These are phyloP conservation scores for Hecatera dysodea DNA, from an alignment of 2,888 invertebrate species.

Conservation along the genomic window DNA sequence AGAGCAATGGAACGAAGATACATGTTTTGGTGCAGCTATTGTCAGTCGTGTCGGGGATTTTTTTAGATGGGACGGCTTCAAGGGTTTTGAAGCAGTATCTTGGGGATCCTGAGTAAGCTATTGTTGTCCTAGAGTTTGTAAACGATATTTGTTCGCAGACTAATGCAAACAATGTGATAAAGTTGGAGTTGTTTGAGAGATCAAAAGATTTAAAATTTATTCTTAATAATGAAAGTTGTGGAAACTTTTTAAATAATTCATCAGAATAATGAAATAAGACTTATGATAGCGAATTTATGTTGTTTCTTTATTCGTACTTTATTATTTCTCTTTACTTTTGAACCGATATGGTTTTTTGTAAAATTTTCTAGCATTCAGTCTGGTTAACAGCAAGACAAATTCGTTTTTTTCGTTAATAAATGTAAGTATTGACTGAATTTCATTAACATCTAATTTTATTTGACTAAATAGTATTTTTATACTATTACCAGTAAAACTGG, in stretches of 20 bases:
- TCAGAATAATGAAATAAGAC: slow-evolving; percentile 59
- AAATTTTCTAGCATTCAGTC: not conserved
- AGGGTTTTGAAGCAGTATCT: slow-evolving; percentile 61
- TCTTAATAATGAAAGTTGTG: slow-evolving; percentile 56
- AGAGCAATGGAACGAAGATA: slow-evolving; percentile 36
- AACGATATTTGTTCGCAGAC: slow-evolving; percentile 61
- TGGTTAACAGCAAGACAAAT: not conserved
- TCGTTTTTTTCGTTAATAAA: too few species aligned
- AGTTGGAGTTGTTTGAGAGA: slow-evolving; percentile 51
- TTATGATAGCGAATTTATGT: slow-evolving; percentile 49
- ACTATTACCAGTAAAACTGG: not conserved
- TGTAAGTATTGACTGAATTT: not conserved
- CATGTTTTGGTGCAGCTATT: slow-evolving; percentile 38
- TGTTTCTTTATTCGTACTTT: slow-evolving; percentile 36
- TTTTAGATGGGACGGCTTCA: slow-evolving; percentile 54
- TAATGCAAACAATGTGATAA: slow-evolving; percentile 61
- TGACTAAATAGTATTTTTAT: not conserved
- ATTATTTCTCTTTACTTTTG: slow-evolving; percentile 31
- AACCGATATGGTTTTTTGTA: not conserved
- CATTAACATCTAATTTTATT: not conserved
- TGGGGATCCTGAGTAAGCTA: slow-evolving; percentile 66
- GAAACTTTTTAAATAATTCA: slow-evolving; percentile 59
- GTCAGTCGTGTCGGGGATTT: slow-evolving; percentile 58
- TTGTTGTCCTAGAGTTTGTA: slow-evolving; percentile 61
- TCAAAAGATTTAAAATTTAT: slow-evolving; percentile 62